Conservation (phyloP, 2,888 invertebrate species). For the Phortica okadai region DNA sequence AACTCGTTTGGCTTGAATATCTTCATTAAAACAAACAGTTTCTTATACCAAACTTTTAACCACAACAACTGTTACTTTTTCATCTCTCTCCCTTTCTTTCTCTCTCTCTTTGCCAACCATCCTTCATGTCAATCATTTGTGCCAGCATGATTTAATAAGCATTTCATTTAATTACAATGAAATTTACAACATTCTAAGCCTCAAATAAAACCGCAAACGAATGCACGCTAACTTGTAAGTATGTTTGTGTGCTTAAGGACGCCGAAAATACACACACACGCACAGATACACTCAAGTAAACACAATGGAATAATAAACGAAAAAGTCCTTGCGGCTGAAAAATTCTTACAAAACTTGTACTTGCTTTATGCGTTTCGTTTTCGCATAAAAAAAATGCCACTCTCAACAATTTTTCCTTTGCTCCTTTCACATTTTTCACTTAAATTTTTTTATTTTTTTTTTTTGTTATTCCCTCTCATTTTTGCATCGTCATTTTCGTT, state of each 20-base stretch:
- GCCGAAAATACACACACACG: too few species aligned
- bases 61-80: too few species aligned
- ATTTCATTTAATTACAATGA: conserved; percentile 14
- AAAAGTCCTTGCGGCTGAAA: conserved; percentile 11
- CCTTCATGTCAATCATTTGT: too few species aligned
- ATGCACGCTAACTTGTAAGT: neutral
- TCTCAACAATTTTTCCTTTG: conserved; percentile 9
- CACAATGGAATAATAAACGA: neutral
- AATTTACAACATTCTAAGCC: neutral
- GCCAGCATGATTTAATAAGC: conserved; percentile 5
- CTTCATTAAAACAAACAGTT: too few species aligned
- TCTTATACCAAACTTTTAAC: too few species aligned
- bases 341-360: neutral
- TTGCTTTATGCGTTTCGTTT: conserved; percentile 22
- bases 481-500: neutral
- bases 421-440: neutral
- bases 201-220: neutral
- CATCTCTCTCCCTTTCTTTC: too few species aligned
- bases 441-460: neutral
- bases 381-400: conserved; percentile 16
- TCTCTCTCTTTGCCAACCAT: too few species aligned
- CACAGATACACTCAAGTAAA: neutral
- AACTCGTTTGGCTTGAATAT: too few species aligned
- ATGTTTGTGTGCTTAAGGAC: conserved; percentile 6
- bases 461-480: neutral